Percentiles rank a stretch among this genome's conserved stretches.
These are phyloP conservation scores for Rhinolophus ferrumequinum DNA, from an alignment of 2,113 vertebrate genomes.

Conservation along the genomic window DNA sequence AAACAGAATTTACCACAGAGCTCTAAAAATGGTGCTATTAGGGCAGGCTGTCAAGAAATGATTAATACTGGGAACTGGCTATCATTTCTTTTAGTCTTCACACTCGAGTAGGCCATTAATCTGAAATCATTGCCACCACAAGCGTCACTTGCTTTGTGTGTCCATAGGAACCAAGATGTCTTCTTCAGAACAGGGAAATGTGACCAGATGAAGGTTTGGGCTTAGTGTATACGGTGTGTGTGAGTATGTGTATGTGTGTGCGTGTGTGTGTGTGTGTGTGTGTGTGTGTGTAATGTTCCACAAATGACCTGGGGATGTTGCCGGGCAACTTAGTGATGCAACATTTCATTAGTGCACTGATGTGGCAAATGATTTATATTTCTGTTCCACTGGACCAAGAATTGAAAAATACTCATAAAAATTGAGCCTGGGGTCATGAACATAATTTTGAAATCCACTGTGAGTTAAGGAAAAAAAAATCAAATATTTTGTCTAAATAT, in stretches of 20 bases:
- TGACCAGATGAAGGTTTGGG: constrained; percentile 9
- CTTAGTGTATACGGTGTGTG: neutral
- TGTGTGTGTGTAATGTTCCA: no score
- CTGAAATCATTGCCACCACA: constrained; percentile 73
- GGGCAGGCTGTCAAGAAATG: constrained; percentile 79
- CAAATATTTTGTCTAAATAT: neutral
- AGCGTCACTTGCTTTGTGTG: constrained; percentile 78
- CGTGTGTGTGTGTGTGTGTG: neutral
- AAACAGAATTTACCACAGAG: constrained; percentile 77
- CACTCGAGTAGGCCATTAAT: constrained; percentile 79
- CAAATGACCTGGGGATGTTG: neutral
- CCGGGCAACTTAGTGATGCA: constrained; percentile 47
- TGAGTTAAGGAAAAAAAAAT: neutral
- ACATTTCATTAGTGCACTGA: neutral
- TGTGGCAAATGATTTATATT: constrained; percentile 62
- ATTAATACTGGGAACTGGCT: constrained; percentile 77
- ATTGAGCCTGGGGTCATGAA: constrained; percentile 66
- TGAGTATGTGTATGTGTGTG: neutral
- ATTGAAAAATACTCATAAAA: constrained; percentile 70
- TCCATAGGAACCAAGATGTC: constrained; percentile 46
- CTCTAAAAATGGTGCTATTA: constrained; percentile 78
- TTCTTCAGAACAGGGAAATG: constrained; percentile 72
- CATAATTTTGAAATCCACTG: neutral
- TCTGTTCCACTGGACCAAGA: constrained; percentile 61
- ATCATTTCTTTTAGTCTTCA: constrained; percentile 78